Conservation (phyloP, 2,113 vertebrate species). For the Malurus melanocephalus region DNA sequence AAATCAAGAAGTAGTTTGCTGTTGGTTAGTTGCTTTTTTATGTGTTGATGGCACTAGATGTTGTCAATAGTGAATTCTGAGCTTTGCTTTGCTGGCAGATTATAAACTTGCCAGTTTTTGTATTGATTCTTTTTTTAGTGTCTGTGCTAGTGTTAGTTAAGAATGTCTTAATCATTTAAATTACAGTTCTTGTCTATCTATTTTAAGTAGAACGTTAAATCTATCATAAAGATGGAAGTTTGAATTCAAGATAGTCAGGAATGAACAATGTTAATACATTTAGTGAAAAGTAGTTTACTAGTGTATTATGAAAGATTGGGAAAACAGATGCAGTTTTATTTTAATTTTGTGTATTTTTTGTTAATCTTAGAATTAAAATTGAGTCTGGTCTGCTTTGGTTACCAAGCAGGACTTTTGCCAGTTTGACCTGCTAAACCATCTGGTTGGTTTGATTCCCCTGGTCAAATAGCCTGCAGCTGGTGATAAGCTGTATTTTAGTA, state of each 20-base stretch:
- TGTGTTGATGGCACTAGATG: neutral
- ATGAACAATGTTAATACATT: neutral
- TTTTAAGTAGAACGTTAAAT: neutral
- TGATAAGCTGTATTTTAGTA: neutral
- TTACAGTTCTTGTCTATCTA: neutral
- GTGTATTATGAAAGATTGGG: neutral
- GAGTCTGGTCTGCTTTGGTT: neutral
- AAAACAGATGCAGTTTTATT: neutral
- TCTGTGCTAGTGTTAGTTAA: neutral
- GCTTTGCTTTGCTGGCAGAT: neutral
- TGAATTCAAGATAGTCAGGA: neutral
- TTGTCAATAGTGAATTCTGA: neutral
- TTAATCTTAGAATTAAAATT: constrained; percentile 42
- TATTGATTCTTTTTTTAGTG: neutral
- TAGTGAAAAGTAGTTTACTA: neutral
- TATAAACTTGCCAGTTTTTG: neutral
- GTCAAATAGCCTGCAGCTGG: constrained; percentile 34
- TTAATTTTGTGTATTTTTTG: neutral
- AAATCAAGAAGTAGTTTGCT: neutral
- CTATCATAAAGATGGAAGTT: neutral
- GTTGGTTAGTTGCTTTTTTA: neutral
- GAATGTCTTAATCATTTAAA: neutral
- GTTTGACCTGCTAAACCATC: constrained; percentile 31
- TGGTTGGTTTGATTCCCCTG: constrained; percentile 36
- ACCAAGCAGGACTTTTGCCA: constrained; percentile 20